Percentiles rank a stretch among this genome's conserved stretches.
Evolutionary conservation across 2,113 vertebrate species (phyloP).

Genomic region (Seriola quinqueradiata): DNA sequence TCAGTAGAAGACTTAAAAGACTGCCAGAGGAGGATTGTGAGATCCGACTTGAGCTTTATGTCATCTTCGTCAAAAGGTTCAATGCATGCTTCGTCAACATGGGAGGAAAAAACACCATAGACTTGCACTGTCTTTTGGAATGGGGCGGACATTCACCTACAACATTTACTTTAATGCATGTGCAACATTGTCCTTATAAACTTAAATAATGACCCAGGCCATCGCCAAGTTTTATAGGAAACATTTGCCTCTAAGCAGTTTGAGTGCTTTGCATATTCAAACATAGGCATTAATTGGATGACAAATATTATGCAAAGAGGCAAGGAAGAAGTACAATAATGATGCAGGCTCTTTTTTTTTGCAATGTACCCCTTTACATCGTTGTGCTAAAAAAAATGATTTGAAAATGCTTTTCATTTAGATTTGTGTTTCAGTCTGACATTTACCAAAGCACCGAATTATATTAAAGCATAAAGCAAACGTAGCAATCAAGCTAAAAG

Average conservation of each 20-base stretch:
- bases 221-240: not conserved
- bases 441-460: conserved; percentile 59
- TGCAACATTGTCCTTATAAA: conserved; percentile 31
- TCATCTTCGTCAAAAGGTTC: conserved; percentile 51
- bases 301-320: conserved; percentile 58
- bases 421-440: conserved; percentile 60
- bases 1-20: conserved; percentile 57
- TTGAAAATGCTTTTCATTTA: conserved; percentile 69
- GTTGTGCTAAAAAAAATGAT: conserved; percentile 55
- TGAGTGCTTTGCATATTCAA: conserved; percentile 58
- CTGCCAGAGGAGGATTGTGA: conserved; percentile 58
- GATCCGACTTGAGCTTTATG: conserved; percentile 59
- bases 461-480: conserved; percentile 62
- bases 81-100: conserved; percentile 50
- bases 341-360: conserved; percentile 20
- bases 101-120: not conserved
- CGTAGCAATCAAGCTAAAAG: conserved; percentile 51
- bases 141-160: conserved; percentile 13
- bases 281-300: conserved; percentile 42
- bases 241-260: conserved; percentile 38
- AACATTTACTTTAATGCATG: conserved; percentile 21
- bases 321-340: conserved; percentile 31
- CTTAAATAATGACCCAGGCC: conserved; percentile 8
- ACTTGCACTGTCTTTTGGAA: conserved; percentile 19
- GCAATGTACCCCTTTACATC: conserved; percentile 14